phyloP scores from a whole-genome alignment of 2,888 invertebrate species.

The Drosophila greeni region DNA sequence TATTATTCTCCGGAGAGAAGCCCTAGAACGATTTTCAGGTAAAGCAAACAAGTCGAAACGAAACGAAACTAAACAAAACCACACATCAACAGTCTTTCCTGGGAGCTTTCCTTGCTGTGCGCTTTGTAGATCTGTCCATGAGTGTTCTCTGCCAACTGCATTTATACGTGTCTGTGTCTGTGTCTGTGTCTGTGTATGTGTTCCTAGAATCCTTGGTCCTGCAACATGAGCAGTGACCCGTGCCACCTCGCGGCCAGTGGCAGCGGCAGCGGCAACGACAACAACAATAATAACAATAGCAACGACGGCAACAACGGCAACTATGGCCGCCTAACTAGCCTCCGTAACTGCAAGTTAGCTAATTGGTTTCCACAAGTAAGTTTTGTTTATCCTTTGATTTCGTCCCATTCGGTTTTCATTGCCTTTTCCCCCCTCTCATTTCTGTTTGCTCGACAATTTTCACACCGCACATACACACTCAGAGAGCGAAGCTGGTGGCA shows the following conservation, averaged over 20 bases:
- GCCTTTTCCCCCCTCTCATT: conserved; percentile 13
- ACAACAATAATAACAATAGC: conserved; percentile 11
- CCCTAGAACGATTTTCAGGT: conserved; percentile 20
- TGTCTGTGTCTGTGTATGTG: conserved; percentile 17
- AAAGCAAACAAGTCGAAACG: conserved; percentile 7
- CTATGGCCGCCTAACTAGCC: conserved; percentile 43
- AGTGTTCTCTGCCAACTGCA: conserved; percentile 26
- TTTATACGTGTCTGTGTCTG: conserved; percentile 25
- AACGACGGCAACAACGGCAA: conserved; percentile 22
- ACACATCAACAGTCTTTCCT: conserved; percentile 33
- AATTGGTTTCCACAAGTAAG: conserved; percentile 77
- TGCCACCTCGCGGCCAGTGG: not conserved
- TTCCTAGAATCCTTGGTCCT: conserved; percentile 31
- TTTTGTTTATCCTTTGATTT: conserved; percentile 52
- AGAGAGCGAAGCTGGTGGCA: conserved; percentile 15
- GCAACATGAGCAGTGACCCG: conserved; percentile 54
- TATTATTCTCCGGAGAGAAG: conserved; percentile 7
- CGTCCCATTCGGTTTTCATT: conserved; percentile 8
- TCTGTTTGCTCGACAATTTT: conserved; percentile 36
- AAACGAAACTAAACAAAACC: not conserved
- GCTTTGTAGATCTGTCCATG: conserved; percentile 28
- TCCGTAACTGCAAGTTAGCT: conserved; percentile 66
- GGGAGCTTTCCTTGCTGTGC: conserved; percentile 46
- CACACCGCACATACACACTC: conserved; percentile 26
- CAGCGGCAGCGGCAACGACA: conserved; percentile 12